Conservation (phyloP, 2,888 invertebrate genomes). For the Neria commutata region DNA sequence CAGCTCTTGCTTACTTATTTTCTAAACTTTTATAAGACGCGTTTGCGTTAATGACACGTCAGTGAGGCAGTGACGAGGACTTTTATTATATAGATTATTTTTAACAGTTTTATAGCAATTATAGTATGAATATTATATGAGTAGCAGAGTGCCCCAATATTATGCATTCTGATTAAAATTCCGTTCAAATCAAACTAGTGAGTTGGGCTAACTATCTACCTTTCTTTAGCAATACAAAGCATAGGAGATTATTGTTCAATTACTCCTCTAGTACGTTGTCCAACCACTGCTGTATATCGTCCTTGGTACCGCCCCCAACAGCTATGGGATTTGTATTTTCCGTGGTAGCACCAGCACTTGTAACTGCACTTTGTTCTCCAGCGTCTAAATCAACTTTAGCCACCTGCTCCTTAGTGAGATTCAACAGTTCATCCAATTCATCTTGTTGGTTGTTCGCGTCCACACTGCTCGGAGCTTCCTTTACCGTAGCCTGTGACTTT, state of each 20-base stretch:
- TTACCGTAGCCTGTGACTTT: slow-evolving; percentile 23
- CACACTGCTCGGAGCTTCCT: not conserved
- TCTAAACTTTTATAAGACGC: no score
- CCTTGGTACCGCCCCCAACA: slow-evolving; percentile 34
- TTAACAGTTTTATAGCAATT: no score
- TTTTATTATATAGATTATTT: no score
- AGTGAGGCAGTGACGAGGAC: no score
- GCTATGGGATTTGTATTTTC: slow-evolving; percentile 6
- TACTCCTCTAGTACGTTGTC: slow-evolving; percentile 57
- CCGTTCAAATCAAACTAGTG: no score
- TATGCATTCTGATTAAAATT: no score
- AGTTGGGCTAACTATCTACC: no score
- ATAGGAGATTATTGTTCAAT: not conserved
- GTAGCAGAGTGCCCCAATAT: no score
- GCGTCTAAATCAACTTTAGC: slow-evolving; percentile 26
- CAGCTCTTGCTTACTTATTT: no score
- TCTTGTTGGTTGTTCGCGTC: slow-evolving; percentile 33
- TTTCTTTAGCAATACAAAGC: not conserved
- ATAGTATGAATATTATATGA: no score
- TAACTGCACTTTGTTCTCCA: slow-evolving; percentile 2
- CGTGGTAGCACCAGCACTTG: slow-evolving; percentile 21
- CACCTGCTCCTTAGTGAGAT: slow-evolving; percentile 41
- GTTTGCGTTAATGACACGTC: no score
- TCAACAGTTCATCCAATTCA: slow-evolving; percentile 56
- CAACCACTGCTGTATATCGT: slow-evolving; percentile 59